Base-by-base conservation (phyloP, 1,140 invertebrate species). In the Pachyrhynchus sulphureomaculatus region DNA sequence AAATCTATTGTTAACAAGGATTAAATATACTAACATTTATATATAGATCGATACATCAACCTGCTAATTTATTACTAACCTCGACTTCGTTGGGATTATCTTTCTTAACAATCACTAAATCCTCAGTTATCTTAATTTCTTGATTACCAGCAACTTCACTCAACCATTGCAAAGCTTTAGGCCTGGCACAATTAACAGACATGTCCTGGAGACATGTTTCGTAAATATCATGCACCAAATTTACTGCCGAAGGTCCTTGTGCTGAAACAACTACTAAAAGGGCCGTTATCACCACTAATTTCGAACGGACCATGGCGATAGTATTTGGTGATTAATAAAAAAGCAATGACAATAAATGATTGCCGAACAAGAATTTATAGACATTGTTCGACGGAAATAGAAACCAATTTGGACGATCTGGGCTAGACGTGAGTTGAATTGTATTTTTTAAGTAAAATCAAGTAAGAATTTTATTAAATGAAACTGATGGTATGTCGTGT, bases 91-190 rank as follows among this genome's bases (percentile, higher is more conserved):
- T 78, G 3, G 75, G 36, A 54, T 71, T 72, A n/a, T 75, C 76
- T 8, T 84, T 86, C 12, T 84, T 87, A 2, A 90, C 80, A 33
- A 92, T 80, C 2, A 84, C 79, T 34, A 92, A 76, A 65, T 90
- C 86, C 3, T 89, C 82, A 1, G 88, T 91, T 39, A 92, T 82
- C 13, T 81, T 82, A 55, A 92, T 84, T 68, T 84, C 83, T 26
- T 88, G 83, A 65, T 87, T 80, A 58, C 85, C 81, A 20, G 81
- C 76, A 2, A 86, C 86, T 18, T 82, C 77, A 60, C 83, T 86
- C 34, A 91, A 80, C 81, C 89, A 91, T 41, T 83, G 78, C 59
- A 91, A 72, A 12, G 90, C 82, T 75, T 88, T 89, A 8, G 89
- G 89, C 68, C 89, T 88, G 33, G 87, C 86, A 76, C 90, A 92